Evolutionary conservation across 2,888 invertebrate species (phyloP), one percentile per base, ranked within the genome.

Genomic region (Acleris laterana): DNA sequence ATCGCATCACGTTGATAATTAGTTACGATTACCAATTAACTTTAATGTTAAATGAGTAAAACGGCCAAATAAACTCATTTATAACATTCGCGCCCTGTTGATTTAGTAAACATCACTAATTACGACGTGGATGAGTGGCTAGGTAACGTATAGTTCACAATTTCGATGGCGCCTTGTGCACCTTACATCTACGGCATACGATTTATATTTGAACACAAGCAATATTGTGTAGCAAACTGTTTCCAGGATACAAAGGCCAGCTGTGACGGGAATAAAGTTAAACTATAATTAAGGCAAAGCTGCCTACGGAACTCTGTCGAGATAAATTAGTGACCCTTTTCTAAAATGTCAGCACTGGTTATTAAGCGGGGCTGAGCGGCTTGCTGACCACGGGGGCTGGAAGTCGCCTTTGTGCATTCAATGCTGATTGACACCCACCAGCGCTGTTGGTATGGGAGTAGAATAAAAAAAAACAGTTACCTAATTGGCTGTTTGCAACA

Each of bases 241-340:
- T 51, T 11, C 53, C 20, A 20, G 49, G 52, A 65, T 72, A 74
- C 77, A 78, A 75, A 72, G 74, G 74, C 75, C 84, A 88, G 83
- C 87, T 86, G 86, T 75, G 76, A 75, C 77, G 77, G 81, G 82
- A 87, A 87, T 87, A 88, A 70, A 89, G 89, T 90, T 89, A 89
- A 90, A 91, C 90, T 90, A 90, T 89, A 90, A 90, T 88, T 87
- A 87, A 85, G 85, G 82, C 76, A 74, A 77, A 82, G 79, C 82
- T 84, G 78, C 78, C 77, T 72, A 78, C 80, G 70, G 77, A 83
- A 86, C 84, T 82, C 77, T 84, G 89, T 86, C 88, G 83, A 88
- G 88, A 90, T 90, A 90, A 89, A 90, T 90, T 89, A 88, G 88
- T 79, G 85, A 89, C 90, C 90, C 90, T 90, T 89, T 89, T 88